A percentile compares a stretch with the other conserved stretches of the same genome.
phyloP scores from a whole-genome alignment of 1,140 invertebrate species.

The Halyomorpha halys region DNA sequence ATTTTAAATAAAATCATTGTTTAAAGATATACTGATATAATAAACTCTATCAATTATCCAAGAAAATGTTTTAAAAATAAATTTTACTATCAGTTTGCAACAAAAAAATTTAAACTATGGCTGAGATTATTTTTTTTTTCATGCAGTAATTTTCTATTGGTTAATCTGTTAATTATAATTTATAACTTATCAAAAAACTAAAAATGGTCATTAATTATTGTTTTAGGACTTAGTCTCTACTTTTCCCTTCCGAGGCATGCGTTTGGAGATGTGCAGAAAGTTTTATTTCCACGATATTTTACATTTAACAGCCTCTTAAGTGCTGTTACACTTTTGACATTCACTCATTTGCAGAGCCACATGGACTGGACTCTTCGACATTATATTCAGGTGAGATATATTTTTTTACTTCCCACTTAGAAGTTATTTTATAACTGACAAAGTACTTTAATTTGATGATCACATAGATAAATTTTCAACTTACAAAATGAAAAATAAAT shows the following conservation, averaged over 20 bases:
- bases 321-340: conserved; percentile 57
- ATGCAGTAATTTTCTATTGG: no score
- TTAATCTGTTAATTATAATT: no score
- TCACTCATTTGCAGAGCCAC: conserved; percentile 44
- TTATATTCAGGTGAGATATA: conserved; percentile 38
- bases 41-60: no score
- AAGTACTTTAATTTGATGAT: no score
- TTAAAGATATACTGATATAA: no score
- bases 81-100: no score
- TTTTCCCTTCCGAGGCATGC: conserved; percentile 68
- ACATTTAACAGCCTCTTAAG: conserved; percentile 62
- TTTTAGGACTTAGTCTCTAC: conserved; percentile 65
- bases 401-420: background rate
- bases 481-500: no score
- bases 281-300: conserved; percentile 78
- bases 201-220: conserved; percentile 7
- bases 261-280: conserved; percentile 70
- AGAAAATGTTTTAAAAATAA: no score
- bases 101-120: no score
- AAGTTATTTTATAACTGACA: background rate
- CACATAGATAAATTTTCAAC: no score
- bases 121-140: no score
- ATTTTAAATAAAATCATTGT: no score
- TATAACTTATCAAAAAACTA: background rate
- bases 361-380: conserved; percentile 35